phyloP scores from a whole-genome alignment of 2,888 invertebrate genomes.

The Mythimna pallens region DNA sequence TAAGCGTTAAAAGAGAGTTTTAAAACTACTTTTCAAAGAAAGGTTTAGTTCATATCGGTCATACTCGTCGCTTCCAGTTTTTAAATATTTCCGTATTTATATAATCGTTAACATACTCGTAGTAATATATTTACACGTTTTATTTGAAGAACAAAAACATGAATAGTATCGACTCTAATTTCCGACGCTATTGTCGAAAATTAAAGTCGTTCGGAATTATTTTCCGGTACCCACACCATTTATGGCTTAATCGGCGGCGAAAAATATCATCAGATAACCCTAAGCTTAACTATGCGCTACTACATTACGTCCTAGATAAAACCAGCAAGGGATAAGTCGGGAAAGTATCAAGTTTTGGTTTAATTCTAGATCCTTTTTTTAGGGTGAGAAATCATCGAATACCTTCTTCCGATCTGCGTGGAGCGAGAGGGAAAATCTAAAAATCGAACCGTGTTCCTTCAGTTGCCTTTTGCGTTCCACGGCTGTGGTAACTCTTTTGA shows the following conservation, averaged over 20 bases:
- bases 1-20: no score
- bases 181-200: not conserved
- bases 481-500: no score
- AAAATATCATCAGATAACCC: not conserved
- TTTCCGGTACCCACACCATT: conserved; percentile 4
- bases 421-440: no score
- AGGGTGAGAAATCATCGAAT: no score
- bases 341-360: not conserved
- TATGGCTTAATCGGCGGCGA: conserved; percentile 8
- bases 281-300: not conserved
- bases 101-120: no score
- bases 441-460: no score
- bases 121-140: not conserved
- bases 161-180: not conserved
- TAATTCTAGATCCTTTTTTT: not conserved
- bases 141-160: not conserved
- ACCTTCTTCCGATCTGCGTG: no score
- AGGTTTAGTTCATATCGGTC: no score
- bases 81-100: no score
- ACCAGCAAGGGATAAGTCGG: not conserved
- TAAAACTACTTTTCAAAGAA: no score
- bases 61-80: no score
- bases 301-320: not conserved
- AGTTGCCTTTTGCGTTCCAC: no score
- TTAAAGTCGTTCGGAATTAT: conserved; percentile 18